A percentile compares a stretch with the other conserved stretches of the same genome.
Evolutionary conservation across 2,888 invertebrate genomes (phyloP).

Genomic region (Bimastos eiseni): DNA sequence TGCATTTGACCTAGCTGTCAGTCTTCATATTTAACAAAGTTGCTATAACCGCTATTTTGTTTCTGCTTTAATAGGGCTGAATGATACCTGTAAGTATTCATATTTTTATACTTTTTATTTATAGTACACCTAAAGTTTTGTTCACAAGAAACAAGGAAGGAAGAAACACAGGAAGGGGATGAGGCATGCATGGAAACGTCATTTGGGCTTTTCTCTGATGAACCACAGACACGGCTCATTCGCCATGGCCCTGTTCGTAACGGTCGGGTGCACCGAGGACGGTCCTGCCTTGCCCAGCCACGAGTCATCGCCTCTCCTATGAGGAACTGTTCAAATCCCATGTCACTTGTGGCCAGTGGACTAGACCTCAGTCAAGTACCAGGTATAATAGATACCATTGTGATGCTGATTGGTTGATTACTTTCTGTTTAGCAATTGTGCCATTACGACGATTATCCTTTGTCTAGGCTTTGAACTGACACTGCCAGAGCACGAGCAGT

Average conservation of each 20-base stretch:
- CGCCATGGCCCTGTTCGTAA: background rate
- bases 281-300: background rate
- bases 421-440: no score
- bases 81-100: background rate
- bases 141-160: background rate
- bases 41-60: no score
- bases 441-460: no score
- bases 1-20: no score
- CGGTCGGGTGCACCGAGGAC: background rate
- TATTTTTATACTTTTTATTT: background rate
- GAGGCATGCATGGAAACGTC: background rate
- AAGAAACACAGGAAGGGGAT: background rate
- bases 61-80: background rate
- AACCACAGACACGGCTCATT: background rate
- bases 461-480: no score
- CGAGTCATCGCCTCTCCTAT: background rate
- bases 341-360: background rate
- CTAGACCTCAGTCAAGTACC: slow-evolving; percentile 18
- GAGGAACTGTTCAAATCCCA: slow-evolving; percentile 14
- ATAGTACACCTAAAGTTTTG: background rate
- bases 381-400: background rate
- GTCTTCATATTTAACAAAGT: no score
- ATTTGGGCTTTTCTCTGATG: background rate
- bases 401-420: no score
- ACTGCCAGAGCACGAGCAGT: no score